These are phyloP conservation scores for Acomys russatus DNA, from an alignment of 2,797 vertebrate species.

Conservation along the genomic window DNA sequence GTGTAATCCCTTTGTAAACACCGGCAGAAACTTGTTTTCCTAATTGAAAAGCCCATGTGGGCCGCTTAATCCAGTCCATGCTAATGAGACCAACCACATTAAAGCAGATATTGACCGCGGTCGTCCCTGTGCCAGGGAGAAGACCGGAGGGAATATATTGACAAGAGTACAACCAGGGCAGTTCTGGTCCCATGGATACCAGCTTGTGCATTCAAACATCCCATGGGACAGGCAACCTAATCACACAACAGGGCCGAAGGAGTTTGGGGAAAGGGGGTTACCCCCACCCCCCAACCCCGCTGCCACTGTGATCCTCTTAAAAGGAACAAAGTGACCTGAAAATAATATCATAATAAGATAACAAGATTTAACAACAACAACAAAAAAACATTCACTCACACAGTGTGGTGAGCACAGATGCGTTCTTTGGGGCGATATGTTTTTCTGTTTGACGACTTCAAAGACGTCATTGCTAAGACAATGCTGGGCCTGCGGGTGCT, in stretches of 20 bases:
- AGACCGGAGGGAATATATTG: background rate
- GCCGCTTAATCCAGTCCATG: slow-evolving; percentile 81
- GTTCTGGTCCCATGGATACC: background rate
- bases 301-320: background rate
- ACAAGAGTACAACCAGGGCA: background rate
- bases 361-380: background rate
- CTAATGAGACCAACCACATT: slow-evolving; percentile 78
- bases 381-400: slow-evolving; percentile 17
- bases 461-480: slow-evolving; percentile 29
- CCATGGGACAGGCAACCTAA: background rate
- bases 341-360: background rate
- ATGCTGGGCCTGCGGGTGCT: background rate
- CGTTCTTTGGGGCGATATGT: background rate
- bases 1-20: slow-evolving; percentile 82
- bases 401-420: background rate
- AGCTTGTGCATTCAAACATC: background rate
- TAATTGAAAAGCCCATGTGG: slow-evolving; percentile 83
- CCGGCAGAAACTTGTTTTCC: slow-evolving; percentile 77
- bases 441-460: slow-evolving; percentile 47
- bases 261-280: background rate
- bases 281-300: background rate
- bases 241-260: background rate
- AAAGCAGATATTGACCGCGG: slow-evolving; percentile 73
- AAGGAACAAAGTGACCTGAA: background rate
- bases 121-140: background rate